These are phyloP conservation scores for Sinohyriopsis cumingii DNA, from an alignment of 2,888 invertebrate genomes.

Conservation along the genomic window DNA sequence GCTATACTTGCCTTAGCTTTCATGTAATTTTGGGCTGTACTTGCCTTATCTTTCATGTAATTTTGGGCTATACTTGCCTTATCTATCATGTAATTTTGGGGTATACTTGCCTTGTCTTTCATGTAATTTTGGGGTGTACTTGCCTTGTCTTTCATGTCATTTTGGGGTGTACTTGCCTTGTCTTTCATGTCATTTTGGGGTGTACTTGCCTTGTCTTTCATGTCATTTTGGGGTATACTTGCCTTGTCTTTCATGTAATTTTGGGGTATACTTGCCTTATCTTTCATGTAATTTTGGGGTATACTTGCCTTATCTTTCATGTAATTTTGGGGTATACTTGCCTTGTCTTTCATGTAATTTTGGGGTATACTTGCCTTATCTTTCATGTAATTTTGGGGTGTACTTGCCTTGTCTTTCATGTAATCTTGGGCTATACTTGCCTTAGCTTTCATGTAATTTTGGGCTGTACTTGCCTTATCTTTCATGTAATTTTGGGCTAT, in stretches of 20 bases:
- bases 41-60: background rate
- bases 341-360: slow-evolving; percentile 79
- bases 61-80: slow-evolving; percentile 69
- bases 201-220: slow-evolving; percentile 79
- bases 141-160: slow-evolving; percentile 79
- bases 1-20: slow-evolving; percentile 72
- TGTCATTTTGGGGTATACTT: background rate
- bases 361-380: too few relatives aligned
- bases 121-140: background rate
- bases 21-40: background rate
- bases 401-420: slow-evolving; percentile 79
- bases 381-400: background rate
- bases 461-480: slow-evolving; percentile 77
- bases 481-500: too few relatives aligned
- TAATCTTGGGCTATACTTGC: too few relatives aligned
- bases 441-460: background rate
- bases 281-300: too few relatives aligned
- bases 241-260: background rate
- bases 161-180: too few relatives aligned
- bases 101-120: background rate
- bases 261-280: slow-evolving; percentile 75
- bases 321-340: slow-evolving; percentile 19
- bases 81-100: slow-evolving; percentile 78
- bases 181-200: background rate
- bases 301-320: background rate